A percentile compares a stretch with the other conserved stretches of the same genome.
Conservation (phyloP, 2,113 vertebrate species). For the Quiscalus mexicanus region DNA sequence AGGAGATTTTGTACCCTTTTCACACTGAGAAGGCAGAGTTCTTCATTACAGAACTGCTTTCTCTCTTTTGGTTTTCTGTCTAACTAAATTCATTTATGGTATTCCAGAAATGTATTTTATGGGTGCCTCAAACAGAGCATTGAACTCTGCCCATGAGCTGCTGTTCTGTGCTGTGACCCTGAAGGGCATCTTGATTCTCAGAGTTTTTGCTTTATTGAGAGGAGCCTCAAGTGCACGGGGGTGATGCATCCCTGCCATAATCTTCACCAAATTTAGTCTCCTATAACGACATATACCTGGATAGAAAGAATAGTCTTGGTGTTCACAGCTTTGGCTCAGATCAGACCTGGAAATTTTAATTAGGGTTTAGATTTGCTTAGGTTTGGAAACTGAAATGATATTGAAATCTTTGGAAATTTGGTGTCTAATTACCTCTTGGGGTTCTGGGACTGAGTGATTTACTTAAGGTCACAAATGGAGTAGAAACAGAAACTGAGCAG, state of each 20-base stretch:
- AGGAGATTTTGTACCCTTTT: background rate
- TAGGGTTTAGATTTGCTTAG: background rate
- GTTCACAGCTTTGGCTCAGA: background rate
- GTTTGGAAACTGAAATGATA: background rate
- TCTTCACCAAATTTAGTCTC: background rate
- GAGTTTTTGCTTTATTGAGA: background rate
- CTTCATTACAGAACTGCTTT: background rate
- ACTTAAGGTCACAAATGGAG: conserved; percentile 3
- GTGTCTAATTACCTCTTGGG: background rate
- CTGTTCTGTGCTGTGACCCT: background rate
- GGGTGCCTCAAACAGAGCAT: background rate
- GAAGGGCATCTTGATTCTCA: background rate
- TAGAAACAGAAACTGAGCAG: conserved; percentile 8
- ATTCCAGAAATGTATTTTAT: background rate
- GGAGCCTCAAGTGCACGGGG: background rate
- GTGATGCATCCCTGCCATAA: background rate
- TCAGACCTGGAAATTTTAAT: background rate
- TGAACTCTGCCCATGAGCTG: background rate
- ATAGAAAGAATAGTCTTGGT: background rate
- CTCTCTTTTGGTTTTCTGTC: background rate
- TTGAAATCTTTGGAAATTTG: background rate
- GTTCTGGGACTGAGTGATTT: background rate
- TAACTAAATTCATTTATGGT: background rate
- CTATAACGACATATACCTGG: accelerated
- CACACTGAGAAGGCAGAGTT: background rate